A percentile compares a stretch with the other conserved stretches of the same genome.
phyloP scores from a whole-genome alignment of 2,113 vertebrate genomes.

The Prunella fulvescens region DNA sequence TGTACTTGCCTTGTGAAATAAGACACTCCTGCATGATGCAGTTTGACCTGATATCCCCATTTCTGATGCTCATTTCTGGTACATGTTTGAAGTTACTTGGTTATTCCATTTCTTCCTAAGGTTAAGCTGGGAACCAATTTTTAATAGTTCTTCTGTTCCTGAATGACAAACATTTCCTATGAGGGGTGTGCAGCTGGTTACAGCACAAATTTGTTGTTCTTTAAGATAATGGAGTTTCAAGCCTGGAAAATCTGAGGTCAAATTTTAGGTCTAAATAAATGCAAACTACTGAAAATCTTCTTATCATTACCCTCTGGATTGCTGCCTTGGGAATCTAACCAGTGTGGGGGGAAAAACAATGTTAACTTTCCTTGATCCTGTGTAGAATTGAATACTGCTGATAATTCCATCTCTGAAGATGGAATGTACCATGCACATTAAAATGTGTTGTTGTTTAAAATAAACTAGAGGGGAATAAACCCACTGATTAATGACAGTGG shows the following conservation, averaged over 20 bases:
- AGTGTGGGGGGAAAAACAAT: not conserved
- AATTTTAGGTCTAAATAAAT: not conserved
- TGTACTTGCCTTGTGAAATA: not conserved
- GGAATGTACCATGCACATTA: not conserved
- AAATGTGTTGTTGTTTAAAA: not conserved
- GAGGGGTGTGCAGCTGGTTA: not conserved
- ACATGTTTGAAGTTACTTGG: not conserved
- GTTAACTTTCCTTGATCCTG: not conserved
- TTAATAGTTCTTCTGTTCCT: not conserved
- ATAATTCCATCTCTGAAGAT: not conserved
- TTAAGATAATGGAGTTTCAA: not conserved
- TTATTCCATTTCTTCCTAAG: not conserved
- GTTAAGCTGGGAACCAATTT: not conserved
- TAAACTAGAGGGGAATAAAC: constrained; percentile 18
- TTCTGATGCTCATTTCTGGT: not conserved
- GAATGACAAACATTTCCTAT: not conserved
- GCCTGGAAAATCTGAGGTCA: not conserved
- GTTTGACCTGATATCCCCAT: not conserved
- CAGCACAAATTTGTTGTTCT: not conserved
- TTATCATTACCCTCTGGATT: not conserved
- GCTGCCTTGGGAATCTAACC: not conserved
- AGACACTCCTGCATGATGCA: not conserved
- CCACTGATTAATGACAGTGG: not conserved
- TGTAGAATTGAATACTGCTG: not conserved
- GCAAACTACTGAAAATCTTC: not conserved